Percentiles rank a stretch among this genome's conserved stretches.
Conservation (phyloP, 2,888 invertebrate species). For the Colletes collaris region DNA sequence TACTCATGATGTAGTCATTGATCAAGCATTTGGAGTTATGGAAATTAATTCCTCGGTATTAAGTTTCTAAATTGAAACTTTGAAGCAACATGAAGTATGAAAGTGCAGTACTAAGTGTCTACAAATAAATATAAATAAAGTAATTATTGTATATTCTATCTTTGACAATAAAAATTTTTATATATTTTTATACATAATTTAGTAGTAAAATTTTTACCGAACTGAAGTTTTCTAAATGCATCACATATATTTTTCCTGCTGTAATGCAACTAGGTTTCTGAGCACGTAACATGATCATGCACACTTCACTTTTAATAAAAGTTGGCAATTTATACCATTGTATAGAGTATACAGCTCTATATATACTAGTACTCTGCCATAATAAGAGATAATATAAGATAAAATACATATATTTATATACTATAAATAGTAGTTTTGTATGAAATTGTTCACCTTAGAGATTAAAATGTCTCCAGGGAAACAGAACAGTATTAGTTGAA, state of each 20-base stretch:
- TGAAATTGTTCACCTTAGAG: slow-evolving; percentile 58
- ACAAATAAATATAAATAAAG: slow-evolving; percentile 37
- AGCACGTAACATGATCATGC: slow-evolving; percentile 68
- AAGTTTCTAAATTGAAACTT: slow-evolving; percentile 56
- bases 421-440: slow-evolving; percentile 2
- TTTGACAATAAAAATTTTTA: slow-evolving; percentile 5
- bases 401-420: slow-evolving; percentile 13
- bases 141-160: slow-evolving; percentile 2
- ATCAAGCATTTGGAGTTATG: slow-evolving; percentile 2
- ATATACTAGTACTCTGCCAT: slow-evolving; percentile 68
- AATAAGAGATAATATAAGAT: slow-evolving; percentile 18
- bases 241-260: slow-evolving; percentile 73
- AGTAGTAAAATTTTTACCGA: slow-evolving; percentile 56
- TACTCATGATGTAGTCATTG: slow-evolving; percentile 13
- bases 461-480: slow-evolving; percentile 74
- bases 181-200: slow-evolving; percentile 18
- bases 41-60: not conserved
- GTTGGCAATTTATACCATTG: slow-evolving; percentile 68
- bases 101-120: slow-evolving; percentile 73
- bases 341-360: slow-evolving; percentile 63
- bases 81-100: slow-evolving; percentile 75
- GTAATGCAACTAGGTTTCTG: slow-evolving; percentile 72
- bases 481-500: slow-evolving; percentile 74
- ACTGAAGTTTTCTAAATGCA: slow-evolving; percentile 73
- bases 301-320: slow-evolving; percentile 59